Evolutionary conservation across 2,113 vertebrate genomes (phyloP).

Genomic region (Phylloscopus trochiloides): DNA sequence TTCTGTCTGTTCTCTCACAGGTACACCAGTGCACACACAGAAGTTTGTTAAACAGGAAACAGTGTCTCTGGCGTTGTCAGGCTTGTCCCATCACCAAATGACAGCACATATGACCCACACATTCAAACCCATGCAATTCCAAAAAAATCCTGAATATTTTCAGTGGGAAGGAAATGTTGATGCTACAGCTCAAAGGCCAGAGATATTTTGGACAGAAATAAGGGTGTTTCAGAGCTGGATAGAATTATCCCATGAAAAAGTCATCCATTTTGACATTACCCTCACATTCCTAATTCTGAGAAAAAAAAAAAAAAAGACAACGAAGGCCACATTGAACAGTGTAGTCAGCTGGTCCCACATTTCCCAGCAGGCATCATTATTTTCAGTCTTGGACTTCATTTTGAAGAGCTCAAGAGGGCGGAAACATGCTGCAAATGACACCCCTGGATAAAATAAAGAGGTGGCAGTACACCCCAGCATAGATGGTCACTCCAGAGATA

Average conservation of each 20-base stretch:
- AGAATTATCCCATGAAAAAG: not conserved
- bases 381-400: not conserved
- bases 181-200: not conserved
- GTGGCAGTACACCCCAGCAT: not conserved
- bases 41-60: not conserved
- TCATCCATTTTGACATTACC: not conserved
- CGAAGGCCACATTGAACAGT: rapidly evolving
- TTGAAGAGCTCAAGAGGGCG: not conserved
- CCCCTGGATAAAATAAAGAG: not conserved
- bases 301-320: not conserved
- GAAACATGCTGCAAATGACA: not conserved
- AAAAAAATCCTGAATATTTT: not conserved
- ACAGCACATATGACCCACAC: not conserved
- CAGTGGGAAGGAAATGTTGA: not conserved
- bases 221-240: not conserved
- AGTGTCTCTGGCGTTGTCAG: not conserved
- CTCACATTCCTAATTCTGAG: not conserved
- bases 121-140: not conserved
- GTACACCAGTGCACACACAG: not conserved
- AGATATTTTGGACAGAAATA: not conserved
- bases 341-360: not conserved
- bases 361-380: not conserved
- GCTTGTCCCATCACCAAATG: not conserved
- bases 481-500: not conserved
- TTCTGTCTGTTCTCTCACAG: not conserved